Conservation (phyloP, 2,113 vertebrate genomes). For the Sprattus sprattus region DNA sequence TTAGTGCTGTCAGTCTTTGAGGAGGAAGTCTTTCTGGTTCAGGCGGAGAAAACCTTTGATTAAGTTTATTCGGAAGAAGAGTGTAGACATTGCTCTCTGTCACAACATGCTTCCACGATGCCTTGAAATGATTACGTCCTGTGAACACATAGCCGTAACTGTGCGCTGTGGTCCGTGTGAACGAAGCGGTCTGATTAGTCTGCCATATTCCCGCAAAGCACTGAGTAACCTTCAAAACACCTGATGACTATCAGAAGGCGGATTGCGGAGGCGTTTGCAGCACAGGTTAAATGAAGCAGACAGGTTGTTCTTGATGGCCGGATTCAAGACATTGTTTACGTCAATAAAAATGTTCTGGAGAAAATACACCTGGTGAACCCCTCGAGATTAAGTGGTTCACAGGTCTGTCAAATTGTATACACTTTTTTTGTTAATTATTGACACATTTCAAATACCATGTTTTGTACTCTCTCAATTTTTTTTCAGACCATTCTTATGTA, state of each 20-base stretch:
- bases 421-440: neutral
- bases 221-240: slow-evolving; percentile 33
- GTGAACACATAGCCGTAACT: slow-evolving; percentile 19
- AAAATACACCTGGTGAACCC: neutral
- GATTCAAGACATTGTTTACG: slow-evolving; percentile 36
- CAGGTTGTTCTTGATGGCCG: slow-evolving; percentile 37
- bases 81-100: slow-evolving; percentile 39
- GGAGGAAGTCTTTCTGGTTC: slow-evolving; percentile 48
- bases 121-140: neutral
- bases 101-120: slow-evolving; percentile 41
- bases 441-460: neutral
- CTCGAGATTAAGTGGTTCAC: neutral
- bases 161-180: slow-evolving; percentile 24
- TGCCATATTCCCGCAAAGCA: slow-evolving; percentile 31
- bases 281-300: slow-evolving; percentile 42
- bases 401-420: neutral
- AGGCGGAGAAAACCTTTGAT: slow-evolving; percentile 28
- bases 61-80: slow-evolving; percentile 39
- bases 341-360: neutral
- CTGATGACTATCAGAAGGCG: slow-evolving; percentile 43
- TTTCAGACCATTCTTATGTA: neutral
- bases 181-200: slow-evolving; percentile 27
- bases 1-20: slow-evolving; percentile 16
- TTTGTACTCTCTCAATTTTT: neutral
- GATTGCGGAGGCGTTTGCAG: slow-evolving; percentile 25